Evolutionary conservation across 1,140 invertebrate genomes (phyloP).

Genomic region (Piezodorus guildinii): DNA sequence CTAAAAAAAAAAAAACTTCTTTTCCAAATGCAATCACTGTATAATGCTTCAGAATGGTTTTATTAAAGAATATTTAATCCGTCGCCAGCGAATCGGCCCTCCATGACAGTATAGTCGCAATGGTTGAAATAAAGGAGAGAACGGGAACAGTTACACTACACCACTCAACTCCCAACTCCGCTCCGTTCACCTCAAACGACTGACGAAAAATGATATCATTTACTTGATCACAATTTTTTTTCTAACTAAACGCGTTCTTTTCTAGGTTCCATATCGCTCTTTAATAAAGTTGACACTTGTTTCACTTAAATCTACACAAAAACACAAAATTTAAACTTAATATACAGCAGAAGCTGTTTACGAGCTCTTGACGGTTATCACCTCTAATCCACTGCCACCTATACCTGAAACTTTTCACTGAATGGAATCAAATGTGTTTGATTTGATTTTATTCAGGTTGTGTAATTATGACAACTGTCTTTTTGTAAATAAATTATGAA

Average conservation of each 20-base stretch:
- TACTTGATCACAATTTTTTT: neutral
- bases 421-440: no score
- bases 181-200: neutral
- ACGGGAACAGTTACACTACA: constrained; percentile 1
- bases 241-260: no score
- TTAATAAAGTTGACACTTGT: no score
- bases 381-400: neutral
- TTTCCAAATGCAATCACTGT: no score
- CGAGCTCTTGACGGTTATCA: constrained; percentile 14
- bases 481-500: no score
- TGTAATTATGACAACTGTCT: no score
- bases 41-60: no score
- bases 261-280: no score
- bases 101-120: neutral
- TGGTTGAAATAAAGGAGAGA: constrained; percentile 5
- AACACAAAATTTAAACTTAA: constrained; percentile 4
- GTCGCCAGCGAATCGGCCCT: neutral
- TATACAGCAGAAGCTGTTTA: neutral
- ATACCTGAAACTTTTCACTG: no score
- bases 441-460: no score
- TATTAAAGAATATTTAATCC: no score
- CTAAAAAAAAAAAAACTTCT: no score
- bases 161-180: neutral
- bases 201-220: neutral
- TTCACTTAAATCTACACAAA: neutral